Evolutionary conservation across 2,113 vertebrate species (phyloP).

Genomic region (Cinclus cinclus): DNA sequence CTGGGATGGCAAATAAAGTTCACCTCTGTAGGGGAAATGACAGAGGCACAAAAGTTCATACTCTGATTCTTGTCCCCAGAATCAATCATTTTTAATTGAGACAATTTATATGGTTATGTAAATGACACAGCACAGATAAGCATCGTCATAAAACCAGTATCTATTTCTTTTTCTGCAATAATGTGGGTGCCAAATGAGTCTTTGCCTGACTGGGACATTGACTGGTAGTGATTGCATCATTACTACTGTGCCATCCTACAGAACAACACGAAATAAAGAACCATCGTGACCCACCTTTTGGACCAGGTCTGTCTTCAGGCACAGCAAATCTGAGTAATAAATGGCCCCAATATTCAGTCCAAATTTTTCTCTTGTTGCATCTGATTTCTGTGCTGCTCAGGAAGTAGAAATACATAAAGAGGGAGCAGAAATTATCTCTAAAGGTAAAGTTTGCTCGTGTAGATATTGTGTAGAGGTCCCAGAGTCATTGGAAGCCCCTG

Average conservation of each 20-base stretch:
- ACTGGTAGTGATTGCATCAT: not conserved
- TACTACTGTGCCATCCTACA: not conserved
- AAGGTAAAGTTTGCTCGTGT: not conserved
- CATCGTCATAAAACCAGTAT: not conserved
- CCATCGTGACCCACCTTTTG: not conserved
- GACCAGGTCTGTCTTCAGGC: not conserved
- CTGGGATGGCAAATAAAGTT: not conserved
- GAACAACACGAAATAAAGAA: not conserved
- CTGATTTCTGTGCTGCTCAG: not conserved
- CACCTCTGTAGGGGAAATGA: not conserved
- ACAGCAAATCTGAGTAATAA: not conserved
- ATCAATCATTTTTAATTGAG: not conserved
- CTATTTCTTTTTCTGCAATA: not conserved
- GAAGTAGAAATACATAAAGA: not conserved
- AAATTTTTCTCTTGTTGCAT: not conserved
- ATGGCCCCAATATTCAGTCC: fast-evolving
- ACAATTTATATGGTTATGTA: not conserved
- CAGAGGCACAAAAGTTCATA: not conserved
- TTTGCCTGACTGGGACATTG: not conserved
- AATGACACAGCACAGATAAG: constrained; percentile 2
- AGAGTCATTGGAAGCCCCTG: fast-evolving
- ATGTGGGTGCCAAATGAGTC: not conserved
- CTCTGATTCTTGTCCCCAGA: not conserved
- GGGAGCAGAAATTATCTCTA: not conserved
- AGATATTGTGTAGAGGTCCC: not conserved